Evolutionary conservation across 2,113 vertebrate species (phyloP), one percentile per base, ranked within the genome.

Genomic region (Phalacrocorax brasilianus): DNA sequence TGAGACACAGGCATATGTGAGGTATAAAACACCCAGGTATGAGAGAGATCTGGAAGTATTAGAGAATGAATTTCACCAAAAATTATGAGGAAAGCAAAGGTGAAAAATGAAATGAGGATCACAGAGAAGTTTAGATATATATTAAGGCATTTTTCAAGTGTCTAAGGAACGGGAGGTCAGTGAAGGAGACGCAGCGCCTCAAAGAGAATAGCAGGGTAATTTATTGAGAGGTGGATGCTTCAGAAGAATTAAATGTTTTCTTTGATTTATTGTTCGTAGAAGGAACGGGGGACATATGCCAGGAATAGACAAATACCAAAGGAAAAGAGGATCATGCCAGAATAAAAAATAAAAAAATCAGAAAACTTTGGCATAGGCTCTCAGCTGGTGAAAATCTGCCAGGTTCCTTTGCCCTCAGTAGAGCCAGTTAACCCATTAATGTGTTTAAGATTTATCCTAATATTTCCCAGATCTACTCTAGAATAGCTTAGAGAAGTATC

Each of bases 211-310:
- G 33, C 87, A 71, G 30, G 32, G 56, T 85, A 95, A 97, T 93
- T 97, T 97, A 95, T 89, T 95, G 97, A 86, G 55, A 80, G 40
- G 79, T 95, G 72, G 49, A 85, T 0, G 0, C 40, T 95, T 95
- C 85, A 87, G 67, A 95, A 94, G 91, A 94, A 91, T 97, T 97
- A 96, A 96, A 89, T 89, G 56, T 86, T 93, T 94, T 94, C 47
- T 95, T 94, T 94, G 78, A 94, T 96, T 97, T 96, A 95, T 88
- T 95, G 96, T 87, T 91, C 91, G 85, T 82, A 88, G 95, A 96
- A 92, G 49, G 68, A 45, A 78, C 61, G 77, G 89, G 44, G 22
- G 53, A 82, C 26, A 33, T 81, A 74, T 95, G 85, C 76, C 47
- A 94, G 55, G 80, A 84, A 91, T 50, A 93, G 77, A 81, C 58